Percentiles rank a stretch among this genome's conserved stretches.
Conservation (phyloP, 2,113 vertebrate species). For the Mastomys coucha region DNA sequence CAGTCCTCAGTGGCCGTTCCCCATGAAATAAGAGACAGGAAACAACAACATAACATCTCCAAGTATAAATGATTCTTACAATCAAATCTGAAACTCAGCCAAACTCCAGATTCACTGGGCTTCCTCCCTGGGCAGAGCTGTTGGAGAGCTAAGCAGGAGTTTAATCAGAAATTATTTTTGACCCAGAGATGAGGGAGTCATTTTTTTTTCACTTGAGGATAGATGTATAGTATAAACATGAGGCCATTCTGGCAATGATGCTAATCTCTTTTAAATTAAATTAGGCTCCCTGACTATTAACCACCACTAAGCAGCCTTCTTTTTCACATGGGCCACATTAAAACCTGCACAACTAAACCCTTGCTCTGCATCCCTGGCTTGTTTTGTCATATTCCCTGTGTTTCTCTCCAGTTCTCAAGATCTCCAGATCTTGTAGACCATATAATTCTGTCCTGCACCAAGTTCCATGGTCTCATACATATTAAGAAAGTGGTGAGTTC, state of each 20-base stretch:
- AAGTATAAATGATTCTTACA: conserved; percentile 54
- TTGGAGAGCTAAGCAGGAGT: background rate
- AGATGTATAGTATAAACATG: background rate
- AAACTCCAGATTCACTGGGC: conserved; percentile 30
- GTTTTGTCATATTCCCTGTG: background rate
- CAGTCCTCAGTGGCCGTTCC: background rate
- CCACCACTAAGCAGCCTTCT: conserved; percentile 2
- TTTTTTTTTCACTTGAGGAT: conserved; percentile 36
- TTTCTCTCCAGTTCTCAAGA: background rate
- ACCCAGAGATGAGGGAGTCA: conserved; percentile 54
- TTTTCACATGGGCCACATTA: background rate
- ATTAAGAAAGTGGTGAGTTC: background rate
- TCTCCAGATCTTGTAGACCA: background rate
- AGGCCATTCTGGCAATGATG: conserved; percentile 34
- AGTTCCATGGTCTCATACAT: background rate
- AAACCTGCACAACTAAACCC: background rate
- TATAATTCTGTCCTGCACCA: background rate
- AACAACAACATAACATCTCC: conserved; percentile 47
- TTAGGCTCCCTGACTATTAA: conserved; percentile 42
- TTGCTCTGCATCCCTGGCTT: background rate
- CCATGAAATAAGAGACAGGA: conserved; percentile 24
- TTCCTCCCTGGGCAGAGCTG: conserved; percentile 36
- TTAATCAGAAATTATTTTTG: conserved; percentile 61
- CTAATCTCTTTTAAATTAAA: conserved; percentile 69
- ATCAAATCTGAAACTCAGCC: conserved; percentile 47